A percentile compares a stretch with the other conserved stretches of the same genome.
These are phyloP conservation scores for Gadus macrocephalus DNA, from an alignment of 2,113 vertebrate genomes.

Conservation along the genomic window DNA sequence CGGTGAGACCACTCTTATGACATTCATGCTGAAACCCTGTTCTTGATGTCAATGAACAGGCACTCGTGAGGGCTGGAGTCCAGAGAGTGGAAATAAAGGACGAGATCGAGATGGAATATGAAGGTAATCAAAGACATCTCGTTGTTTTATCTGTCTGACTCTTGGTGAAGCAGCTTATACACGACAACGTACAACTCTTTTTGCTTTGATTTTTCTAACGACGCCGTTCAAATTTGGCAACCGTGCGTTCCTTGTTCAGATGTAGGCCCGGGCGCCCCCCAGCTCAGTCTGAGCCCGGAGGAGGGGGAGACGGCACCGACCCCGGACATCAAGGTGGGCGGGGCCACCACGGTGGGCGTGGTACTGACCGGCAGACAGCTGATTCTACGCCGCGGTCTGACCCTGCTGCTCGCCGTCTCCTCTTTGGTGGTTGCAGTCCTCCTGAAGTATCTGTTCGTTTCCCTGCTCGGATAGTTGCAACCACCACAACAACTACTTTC, in stretches of 20 bases:
- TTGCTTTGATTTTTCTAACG: background rate
- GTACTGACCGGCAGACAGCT: conserved; percentile 63
- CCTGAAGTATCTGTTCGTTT: conserved; percentile 34
- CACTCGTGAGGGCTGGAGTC: conserved; percentile 55
- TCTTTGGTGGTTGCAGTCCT: conserved; percentile 56
- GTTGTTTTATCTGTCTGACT: background rate
- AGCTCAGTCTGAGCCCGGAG: background rate
- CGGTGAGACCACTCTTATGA: too few relatives aligned
- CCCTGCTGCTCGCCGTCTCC: conserved; percentile 53
- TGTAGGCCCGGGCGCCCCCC: background rate
- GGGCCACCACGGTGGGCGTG: conserved; percentile 39
- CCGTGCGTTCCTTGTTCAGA: too few relatives aligned
- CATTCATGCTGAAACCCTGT: background rate
- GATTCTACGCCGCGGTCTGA: conserved; percentile 58
- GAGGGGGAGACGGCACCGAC: conserved; percentile 6
- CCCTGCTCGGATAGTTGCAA: conserved; percentile 38
- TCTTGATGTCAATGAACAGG: conserved; percentile 35
- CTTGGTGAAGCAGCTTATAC: background rate
- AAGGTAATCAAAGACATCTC: conserved; percentile 19
- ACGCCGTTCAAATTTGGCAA: background rate
- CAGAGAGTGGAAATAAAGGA: conserved; percentile 32
- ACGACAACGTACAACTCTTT: too few relatives aligned
- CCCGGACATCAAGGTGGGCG: conserved; percentile 10
- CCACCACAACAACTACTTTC: background rate
- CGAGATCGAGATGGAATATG: conserved; percentile 9